phyloP scores from a whole-genome alignment of 2,797 vertebrate genomes.

The Tiaroga cobitis region DNA sequence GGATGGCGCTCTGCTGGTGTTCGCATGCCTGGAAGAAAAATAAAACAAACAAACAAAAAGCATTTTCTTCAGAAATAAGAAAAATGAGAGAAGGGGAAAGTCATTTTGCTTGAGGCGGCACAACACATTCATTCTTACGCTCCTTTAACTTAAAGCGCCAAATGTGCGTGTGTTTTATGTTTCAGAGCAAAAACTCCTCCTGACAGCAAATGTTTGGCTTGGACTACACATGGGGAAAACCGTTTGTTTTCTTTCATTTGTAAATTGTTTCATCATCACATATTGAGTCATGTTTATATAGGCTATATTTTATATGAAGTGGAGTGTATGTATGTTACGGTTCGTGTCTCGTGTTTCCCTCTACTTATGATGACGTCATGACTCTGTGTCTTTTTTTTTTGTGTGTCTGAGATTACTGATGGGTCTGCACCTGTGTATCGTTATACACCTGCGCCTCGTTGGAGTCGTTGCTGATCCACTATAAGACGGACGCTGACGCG shows the following conservation, averaged over 20 bases:
- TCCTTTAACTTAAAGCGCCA: conserved; percentile 41
- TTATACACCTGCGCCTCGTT: too few relatives aligned
- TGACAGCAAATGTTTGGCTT: neutral
- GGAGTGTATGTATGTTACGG: neutral
- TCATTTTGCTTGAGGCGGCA: conserved; percentile 38
- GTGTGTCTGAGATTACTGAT: too few relatives aligned
- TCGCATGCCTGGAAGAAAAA: conserved; percentile 9
- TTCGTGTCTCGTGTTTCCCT: too few relatives aligned
- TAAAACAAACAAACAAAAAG: conserved; percentile 11
- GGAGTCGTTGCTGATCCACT: too few relatives aligned
- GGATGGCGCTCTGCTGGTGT: conserved; percentile 14
- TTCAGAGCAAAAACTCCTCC: conserved; percentile 25
- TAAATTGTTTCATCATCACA: neutral
- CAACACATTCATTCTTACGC: conserved; percentile 11
- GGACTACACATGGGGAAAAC: neutral
- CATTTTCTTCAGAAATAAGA: conserved; percentile 26
- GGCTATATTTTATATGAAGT: neutral
- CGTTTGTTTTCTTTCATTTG: neutral
- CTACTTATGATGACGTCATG: too few relatives aligned
- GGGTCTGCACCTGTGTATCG: too few relatives aligned
- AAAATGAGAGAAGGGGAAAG: conserved; percentile 13
- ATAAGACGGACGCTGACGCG: too few relatives aligned
- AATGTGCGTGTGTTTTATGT: neutral
- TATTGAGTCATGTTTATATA: neutral
- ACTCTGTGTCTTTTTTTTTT: too few relatives aligned